phyloP scores from a whole-genome alignment of 2,113 vertebrate genomes.

The Daubentonia madagascariensis region DNA sequence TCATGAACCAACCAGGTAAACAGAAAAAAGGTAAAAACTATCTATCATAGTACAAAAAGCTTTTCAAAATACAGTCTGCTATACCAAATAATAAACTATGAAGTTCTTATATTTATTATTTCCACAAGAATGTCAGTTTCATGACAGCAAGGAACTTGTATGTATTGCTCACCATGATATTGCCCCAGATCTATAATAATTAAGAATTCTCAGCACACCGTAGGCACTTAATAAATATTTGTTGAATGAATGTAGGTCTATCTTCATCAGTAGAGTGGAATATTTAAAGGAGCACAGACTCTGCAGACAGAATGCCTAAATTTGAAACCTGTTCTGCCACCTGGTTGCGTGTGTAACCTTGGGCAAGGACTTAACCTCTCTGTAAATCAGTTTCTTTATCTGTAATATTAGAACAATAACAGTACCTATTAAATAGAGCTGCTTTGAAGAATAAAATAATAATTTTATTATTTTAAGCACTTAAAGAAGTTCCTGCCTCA shows the following conservation, averaged over 20 bases:
- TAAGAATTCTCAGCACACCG: not conserved
- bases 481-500: not conserved
- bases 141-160: not conserved
- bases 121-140: not conserved
- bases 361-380: not conserved
- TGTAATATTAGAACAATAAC: not conserved
- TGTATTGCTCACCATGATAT: not conserved
- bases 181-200: not conserved
- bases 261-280: no score
- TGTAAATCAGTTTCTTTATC: not conserved
- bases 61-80: not conserved
- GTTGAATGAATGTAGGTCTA: not conserved
- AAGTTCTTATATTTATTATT: not conserved
- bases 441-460: not conserved
- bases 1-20: not conserved
- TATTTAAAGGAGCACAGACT: not conserved
- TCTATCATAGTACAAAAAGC: not conserved
- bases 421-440: not conserved
- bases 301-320: not conserved
- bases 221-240: not conserved
- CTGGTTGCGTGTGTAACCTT: not conserved
- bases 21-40: not conserved
- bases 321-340: not conserved
- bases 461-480: not conserved
- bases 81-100: not conserved